Evolutionary conservation across 2,797 vertebrate genomes (phyloP), one percentile per base, ranked within the genome.

Genomic region (Knipowitschia caucasica): DNA sequence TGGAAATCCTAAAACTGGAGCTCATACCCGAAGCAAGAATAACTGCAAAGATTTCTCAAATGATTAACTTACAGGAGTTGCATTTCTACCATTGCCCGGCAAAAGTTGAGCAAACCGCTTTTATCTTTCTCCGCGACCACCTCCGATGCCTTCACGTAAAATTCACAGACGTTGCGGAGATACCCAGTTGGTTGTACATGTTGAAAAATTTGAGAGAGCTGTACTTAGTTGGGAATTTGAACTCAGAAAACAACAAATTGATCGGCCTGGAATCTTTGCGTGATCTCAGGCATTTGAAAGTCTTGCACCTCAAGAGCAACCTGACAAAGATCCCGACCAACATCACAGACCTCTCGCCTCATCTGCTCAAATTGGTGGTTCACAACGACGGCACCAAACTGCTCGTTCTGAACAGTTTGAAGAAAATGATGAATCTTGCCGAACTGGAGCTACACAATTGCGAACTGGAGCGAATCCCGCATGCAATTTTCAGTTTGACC

Each of bases 201-300:
- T 84, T 99, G 71, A 98, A 94, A 88, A 98, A 89, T 69, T 88
- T 99, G 50, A 91, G 91, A 30, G 97, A 99, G 77, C 77, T 99
- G 44, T 98, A 98, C 75, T 80, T 99, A 68, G 86, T 98, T 59
- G 97, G 97, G 64, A 98, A 98, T 60, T 86, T 99, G 82, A 99
- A 98, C 90, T 96, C 96, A 2, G 96, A 99, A 85, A 99, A 99
- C 75, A 99, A 99, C 85, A 99, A 98, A 85, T 95, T 98, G 94
- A 99, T 99, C 18, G 95, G 94, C 64, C 92, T 99, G 0, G 97
- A 99, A 62, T 98, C 96, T 62, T 91, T 99, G 54, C 87, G 97
- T 79, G 97, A 99, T 69, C 77, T 99, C 65, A 91, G 94, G 71
- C 94, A 98, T 78, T 88, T 99, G 56, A 98, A 98, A 79, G 87